Conservation (phyloP, 1,140 invertebrate genomes). For the Drosophila nikananu region DNA sequence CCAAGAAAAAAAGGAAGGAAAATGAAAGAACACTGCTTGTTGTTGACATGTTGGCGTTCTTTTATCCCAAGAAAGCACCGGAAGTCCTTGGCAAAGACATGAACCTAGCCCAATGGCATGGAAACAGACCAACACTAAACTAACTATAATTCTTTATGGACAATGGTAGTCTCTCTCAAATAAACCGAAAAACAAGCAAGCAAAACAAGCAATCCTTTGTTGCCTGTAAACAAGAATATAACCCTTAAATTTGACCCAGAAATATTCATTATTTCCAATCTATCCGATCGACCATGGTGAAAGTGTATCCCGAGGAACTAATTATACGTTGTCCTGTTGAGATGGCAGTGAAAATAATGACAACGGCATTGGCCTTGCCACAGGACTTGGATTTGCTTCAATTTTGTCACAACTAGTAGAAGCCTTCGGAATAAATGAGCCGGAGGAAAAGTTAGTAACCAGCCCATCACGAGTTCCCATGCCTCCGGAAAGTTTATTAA, state of each 20-base stretch:
- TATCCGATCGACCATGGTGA: slow-evolving; percentile 1
- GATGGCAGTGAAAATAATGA: slow-evolving; percentile 53
- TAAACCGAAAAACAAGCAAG: slow-evolving; percentile 1
- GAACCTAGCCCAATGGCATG: slow-evolving; percentile 7
- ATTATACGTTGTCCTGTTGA: slow-evolving; percentile 48
- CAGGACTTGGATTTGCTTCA: slow-evolving; percentile 13
- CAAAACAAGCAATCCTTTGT: slow-evolving; percentile 2
- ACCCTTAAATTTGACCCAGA: slow-evolving; percentile 24
- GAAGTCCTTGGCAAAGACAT: slow-evolving; percentile 22
- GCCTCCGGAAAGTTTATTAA: slow-evolving; percentile 50
- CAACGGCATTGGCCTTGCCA: slow-evolving; percentile 51
- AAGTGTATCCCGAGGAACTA: slow-evolving; percentile 39
- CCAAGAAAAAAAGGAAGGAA: background rate
- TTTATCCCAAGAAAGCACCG: slow-evolving; percentile 42
- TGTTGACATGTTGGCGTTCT: slow-evolving; percentile 36
- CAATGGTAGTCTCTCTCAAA: slow-evolving; percentile 10
- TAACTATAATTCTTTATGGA: slow-evolving; percentile 5
- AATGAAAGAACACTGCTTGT: slow-evolving; percentile 22
- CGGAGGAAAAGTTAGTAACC: slow-evolving; percentile 56
- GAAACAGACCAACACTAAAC: slow-evolving; percentile 9
- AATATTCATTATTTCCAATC: slow-evolving; percentile 26
- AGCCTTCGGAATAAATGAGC: slow-evolving; percentile 68
- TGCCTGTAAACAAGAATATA: slow-evolving; percentile 29
- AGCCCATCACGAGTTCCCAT: slow-evolving; percentile 9
- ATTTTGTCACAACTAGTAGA: slow-evolving; percentile 22